Evolutionary conservation across 1,140 invertebrate species (phyloP).

Genomic region (Drosophila setifemur): DNA sequence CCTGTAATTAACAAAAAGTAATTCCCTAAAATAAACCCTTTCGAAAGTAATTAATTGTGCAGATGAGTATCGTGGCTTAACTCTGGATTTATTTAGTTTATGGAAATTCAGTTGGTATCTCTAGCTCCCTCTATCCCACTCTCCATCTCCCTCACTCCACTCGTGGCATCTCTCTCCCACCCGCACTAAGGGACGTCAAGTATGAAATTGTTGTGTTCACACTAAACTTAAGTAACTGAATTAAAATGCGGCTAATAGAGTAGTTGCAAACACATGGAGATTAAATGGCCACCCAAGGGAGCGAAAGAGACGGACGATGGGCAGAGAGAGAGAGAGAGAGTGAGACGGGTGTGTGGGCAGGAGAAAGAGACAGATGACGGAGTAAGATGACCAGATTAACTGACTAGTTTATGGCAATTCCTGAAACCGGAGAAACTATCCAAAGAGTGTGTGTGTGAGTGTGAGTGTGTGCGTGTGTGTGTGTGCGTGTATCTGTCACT

Average conservation of each 20-base stretch:
- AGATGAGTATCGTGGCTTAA: no score
- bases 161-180: slow-evolving; percentile 6
- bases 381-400: slow-evolving; percentile 48
- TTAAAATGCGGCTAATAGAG: slow-evolving; percentile 80
- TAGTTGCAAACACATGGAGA: slow-evolving; percentile 71
- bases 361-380: slow-evolving; percentile 4
- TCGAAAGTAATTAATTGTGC: no score
- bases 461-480: neutral
- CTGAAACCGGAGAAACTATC: slow-evolving; percentile 15
- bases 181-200: slow-evolving; percentile 46
- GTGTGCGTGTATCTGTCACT: slow-evolving; percentile 57
- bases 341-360: neutral
- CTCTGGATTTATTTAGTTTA: no score
- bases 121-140: neutral
- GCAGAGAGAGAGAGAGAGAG: neutral
- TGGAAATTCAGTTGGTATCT: neutral
- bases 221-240: slow-evolving; percentile 81
- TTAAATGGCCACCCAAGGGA: slow-evolving; percentile 21
- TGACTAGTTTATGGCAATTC: slow-evolving; percentile 47
- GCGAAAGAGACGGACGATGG: neutral
- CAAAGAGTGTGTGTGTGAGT: no score
- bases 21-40: no score
- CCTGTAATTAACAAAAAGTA: no score
- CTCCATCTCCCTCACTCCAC: neutral
- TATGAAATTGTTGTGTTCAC: slow-evolving; percentile 80